phyloP scores from a whole-genome alignment of 2,797 vertebrate species.

The Chromobotia macracanthus region DNA sequence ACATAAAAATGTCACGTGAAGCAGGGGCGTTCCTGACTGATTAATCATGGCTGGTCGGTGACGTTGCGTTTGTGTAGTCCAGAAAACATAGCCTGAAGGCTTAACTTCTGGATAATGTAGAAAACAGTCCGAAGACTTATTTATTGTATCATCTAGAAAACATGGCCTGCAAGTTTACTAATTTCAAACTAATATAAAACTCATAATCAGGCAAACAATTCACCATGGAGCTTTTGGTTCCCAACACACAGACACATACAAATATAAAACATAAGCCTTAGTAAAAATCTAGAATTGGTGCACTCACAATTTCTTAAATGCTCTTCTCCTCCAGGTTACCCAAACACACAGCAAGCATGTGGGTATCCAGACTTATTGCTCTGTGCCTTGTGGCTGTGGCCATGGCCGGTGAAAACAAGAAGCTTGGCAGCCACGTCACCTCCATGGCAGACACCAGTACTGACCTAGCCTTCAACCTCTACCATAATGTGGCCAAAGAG shows the following conservation, averaged over 20 bases:
- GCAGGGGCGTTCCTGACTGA: slow-evolving; percentile 4
- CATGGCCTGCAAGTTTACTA: background rate
- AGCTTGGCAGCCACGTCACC: slow-evolving; percentile 85
- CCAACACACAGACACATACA: slow-evolving; percentile 12
- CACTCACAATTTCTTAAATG: slow-evolving; percentile 3
- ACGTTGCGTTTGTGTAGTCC: background rate
- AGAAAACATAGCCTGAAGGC: slow-evolving; percentile 4
- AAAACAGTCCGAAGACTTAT: background rate
- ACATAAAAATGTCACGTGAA: background rate
- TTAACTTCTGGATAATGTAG: background rate
- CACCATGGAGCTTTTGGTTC: background rate
- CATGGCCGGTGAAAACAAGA: slow-evolving; percentile 74
- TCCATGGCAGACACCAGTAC: slow-evolving; percentile 87
- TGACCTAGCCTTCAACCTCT: slow-evolving; percentile 92
- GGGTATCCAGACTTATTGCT: slow-evolving; percentile 71
- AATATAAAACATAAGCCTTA: background rate
- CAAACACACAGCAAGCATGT: slow-evolving; percentile 80
- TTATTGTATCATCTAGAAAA: background rate
- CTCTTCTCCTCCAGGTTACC: slow-evolving; percentile 67
- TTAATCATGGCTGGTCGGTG: slow-evolving; percentile 7
- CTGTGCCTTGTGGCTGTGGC: slow-evolving; percentile 75
- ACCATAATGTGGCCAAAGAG: slow-evolving; percentile 91
- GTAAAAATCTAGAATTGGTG: slow-evolving; percentile 20
- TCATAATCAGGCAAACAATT: slow-evolving; percentile 25
- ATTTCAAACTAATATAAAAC: too few relatives aligned